Base-by-base conservation (phyloP, 2,797 vertebrate genomes). In the Eospalax fontanierii region DNA sequence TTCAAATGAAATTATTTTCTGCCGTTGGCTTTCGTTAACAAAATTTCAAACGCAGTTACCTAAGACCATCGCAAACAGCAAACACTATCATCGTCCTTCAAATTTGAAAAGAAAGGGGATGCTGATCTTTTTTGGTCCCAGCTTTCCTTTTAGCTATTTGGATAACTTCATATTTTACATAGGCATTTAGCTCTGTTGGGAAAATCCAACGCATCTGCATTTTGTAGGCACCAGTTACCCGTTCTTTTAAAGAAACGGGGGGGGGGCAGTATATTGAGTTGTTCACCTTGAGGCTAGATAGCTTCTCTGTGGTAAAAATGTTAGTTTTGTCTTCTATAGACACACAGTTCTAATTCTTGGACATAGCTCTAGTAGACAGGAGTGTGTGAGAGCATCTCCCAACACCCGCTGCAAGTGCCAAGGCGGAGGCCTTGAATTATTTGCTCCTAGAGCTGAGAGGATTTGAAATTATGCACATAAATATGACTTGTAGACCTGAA, bases 11-110 rank as follows among this genome's bases (percentile, higher is more conserved):
- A 38, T 85, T 96, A 71, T 66, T 94, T 95, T 76, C 21, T 89
- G 0, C 89, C 92, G 89, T 87, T 95, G 71, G 14, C 82, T 97
- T 93, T 21, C 79, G 95, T 96, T 95, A 70, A 19, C 16, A 71
- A 79, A 89, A 61, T 82, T 66, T 21, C 76, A 89, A 91, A 54
- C 91, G 14, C 38, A 94, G 5, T 11, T 97, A 26, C 21, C 6
- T 8, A 93, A 40, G 14, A 89, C 2, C 6, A 81, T 3, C 12
- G 11, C 24, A 5, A 90, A 75, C 1, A 81, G 22, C 8, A 18
- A 46, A 54, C 6, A 30, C 21, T 74, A 0, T 71, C 38, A 35
- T 66, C 33, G 74, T 63, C 46, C 33, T 80, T 65, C 21, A 33
- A 66, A 15, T 83, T 86, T 90, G 73, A 80, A 93, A 79, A 92